A percentile compares a stretch with the other conserved stretches of the same genome.
Evolutionary conservation across 2,113 vertebrate genomes (phyloP).

Genomic region (Cololabis saira): DNA sequence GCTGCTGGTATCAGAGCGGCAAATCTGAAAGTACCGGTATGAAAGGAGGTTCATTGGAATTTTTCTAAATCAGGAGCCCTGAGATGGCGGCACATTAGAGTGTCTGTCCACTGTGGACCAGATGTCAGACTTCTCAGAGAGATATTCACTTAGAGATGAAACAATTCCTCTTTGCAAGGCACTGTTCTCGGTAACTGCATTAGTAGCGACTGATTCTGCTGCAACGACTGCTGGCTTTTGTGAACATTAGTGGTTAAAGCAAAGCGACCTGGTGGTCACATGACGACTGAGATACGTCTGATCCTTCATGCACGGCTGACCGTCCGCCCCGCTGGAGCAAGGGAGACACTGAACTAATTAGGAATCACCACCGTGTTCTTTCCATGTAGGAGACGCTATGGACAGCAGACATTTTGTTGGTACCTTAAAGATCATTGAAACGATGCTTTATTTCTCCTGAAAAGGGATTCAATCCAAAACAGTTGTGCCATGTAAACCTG

Average conservation of each 20-base stretch:
- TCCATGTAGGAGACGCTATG: too few species aligned
- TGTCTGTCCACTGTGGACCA: too few species aligned
- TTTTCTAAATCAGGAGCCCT: too few species aligned
- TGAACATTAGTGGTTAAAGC: conserved; percentile 7
- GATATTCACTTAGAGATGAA: conserved; percentile 42
- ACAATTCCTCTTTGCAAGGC: conserved; percentile 44
- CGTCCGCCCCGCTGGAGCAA: conserved; percentile 3
- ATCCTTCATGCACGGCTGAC: conserved; percentile 26
- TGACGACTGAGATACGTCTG: conserved; percentile 7
- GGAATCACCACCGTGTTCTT: too few species aligned
- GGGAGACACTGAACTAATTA: not conserved
- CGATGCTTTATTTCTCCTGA: too few species aligned
- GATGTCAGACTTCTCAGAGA: not conserved
- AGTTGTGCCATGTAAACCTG: too few species aligned
- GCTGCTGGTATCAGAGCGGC: too few species aligned
- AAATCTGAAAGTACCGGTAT: too few species aligned
- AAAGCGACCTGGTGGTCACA: conserved; percentile 14
- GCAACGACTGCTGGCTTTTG: conserved; percentile 17
- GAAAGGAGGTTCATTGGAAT: not conserved
- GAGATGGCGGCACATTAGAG: not conserved
- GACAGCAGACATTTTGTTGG: too few species aligned
- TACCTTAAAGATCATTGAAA: too few species aligned
- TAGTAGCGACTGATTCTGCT: conserved; percentile 44
- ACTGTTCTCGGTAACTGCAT: conserved; percentile 58
- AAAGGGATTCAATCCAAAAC: too few species aligned